A percentile compares a stretch with the other conserved stretches of the same genome.
Conservation (phyloP, 2,113 vertebrate species). For the Aix galericulata region DNA sequence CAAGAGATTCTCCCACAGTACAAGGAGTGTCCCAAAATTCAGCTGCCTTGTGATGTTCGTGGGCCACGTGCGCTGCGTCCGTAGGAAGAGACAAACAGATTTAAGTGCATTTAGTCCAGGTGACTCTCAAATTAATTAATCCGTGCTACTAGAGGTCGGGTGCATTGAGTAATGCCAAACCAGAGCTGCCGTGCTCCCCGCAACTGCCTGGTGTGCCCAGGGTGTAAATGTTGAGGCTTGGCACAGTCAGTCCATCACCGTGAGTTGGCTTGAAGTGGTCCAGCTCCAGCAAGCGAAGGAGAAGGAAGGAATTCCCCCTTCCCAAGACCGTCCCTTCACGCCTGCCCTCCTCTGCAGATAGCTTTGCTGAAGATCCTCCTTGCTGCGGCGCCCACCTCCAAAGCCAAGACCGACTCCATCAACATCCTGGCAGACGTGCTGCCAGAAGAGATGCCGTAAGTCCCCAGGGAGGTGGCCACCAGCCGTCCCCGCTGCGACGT, state of each 20-base stretch:
- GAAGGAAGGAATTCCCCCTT: not conserved
- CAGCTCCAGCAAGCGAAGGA: not conserved
- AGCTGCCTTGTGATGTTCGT: not conserved
- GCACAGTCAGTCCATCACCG: accelerated
- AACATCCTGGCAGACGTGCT: conserved; percentile 96
- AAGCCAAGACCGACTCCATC: conserved; percentile 97
- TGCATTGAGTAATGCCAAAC: not conserved
- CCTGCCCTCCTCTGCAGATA: conserved; percentile 79
- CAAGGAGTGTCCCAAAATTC: not conserved
- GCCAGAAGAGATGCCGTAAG: conserved; percentile 98
- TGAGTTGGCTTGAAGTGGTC: not conserved
- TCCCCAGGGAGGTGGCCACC: not conserved
- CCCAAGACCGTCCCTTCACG: accelerated
- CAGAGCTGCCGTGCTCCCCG: not conserved
- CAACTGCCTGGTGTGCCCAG: not conserved
- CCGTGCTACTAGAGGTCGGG: not conserved
- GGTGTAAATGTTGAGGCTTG: not conserved
- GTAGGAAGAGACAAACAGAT: not conserved
- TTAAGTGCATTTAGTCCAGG: not conserved
- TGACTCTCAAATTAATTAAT: not conserved
- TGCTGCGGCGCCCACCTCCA: conserved; percentile 96
- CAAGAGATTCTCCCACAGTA: not conserved
- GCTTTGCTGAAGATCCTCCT: conserved; percentile 94
- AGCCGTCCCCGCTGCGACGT: not conserved
- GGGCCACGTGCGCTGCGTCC: accelerated